Conservation (phyloP, 1,140 invertebrate species). For the Planococcus citri region DNA sequence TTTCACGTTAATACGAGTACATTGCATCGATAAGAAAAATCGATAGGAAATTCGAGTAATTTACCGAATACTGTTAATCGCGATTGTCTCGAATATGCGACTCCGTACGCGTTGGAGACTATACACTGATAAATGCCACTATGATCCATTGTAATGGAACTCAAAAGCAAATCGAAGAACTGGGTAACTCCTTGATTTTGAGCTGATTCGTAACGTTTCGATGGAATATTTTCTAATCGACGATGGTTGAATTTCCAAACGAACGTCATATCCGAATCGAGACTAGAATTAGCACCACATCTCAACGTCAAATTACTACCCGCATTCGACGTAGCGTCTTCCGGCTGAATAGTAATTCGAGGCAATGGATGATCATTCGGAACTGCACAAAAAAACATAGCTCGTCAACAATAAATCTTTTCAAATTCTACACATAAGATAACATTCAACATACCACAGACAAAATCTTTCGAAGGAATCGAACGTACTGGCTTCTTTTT, state of each 20-base stretch:
- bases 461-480: constrained; percentile 54
- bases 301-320: constrained; percentile 66
- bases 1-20: not conserved
- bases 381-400: constrained; percentile 4
- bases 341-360: constrained; percentile 64
- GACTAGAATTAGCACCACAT: constrained; percentile 58
- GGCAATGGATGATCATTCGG: constrained; percentile 69
- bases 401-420: constrained; percentile 3
- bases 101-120: constrained; percentile 77
- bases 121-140: constrained; percentile 87
- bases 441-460: constrained; percentile 46
- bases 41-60: no score
- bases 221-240: constrained; percentile 39
- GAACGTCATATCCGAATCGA: constrained; percentile 54
- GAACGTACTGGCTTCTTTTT: constrained; percentile 41
- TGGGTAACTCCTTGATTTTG: constrained; percentile 17
- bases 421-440: not conserved
- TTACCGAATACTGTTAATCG: constrained; percentile 70
- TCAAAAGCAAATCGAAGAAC: constrained; percentile 37
- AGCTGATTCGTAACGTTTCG: not conserved
- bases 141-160: constrained; percentile 57
- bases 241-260: constrained; percentile 82
- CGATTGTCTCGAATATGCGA: constrained; percentile 75
- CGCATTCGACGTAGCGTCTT: constrained; percentile 65
- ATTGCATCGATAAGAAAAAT: not conserved